These are phyloP conservation scores for Neodiprion fabricii DNA, from an alignment of 1,140 invertebrate species.

Conservation along the genomic window DNA sequence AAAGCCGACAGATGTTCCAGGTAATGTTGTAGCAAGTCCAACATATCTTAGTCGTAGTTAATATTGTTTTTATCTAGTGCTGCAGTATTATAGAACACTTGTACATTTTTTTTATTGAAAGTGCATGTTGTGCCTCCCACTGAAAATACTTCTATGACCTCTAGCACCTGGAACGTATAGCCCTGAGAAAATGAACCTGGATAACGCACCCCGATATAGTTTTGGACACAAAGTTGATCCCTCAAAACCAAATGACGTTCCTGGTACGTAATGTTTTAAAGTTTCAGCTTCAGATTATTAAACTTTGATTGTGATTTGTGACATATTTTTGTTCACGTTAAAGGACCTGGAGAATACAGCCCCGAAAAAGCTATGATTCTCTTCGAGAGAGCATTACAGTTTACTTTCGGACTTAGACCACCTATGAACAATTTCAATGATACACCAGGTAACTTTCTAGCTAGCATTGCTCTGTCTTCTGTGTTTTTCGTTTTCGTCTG, in stretches of 20 bases:
- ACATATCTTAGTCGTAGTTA: too few relatives aligned
- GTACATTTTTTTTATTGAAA: neutral
- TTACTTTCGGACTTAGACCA: slow-evolving; percentile 67
- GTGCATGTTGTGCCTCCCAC: neutral
- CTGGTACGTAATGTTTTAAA: slow-evolving; percentile 47
- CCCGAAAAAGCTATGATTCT: slow-evolving; percentile 69
- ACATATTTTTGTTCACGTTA: slow-evolving; percentile 14
- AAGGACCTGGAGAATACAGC: slow-evolving; percentile 65
- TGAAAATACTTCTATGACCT: neutral
- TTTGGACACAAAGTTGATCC: slow-evolving; percentile 64
- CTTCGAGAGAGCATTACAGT: slow-evolving; percentile 67
- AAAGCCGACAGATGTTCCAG: slow-evolving; percentile 26
- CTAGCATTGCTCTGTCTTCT: neutral
- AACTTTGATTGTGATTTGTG: slow-evolving; percentile 3
- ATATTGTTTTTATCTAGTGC: neutral
- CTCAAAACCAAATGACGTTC: slow-evolving; percentile 59
- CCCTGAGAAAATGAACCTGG: slow-evolving; percentile 69
- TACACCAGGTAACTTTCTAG: slow-evolving; percentile 58
- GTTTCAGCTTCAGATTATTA: neutral
- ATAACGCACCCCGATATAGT: slow-evolving; percentile 67
- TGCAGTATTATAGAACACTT: neutral
- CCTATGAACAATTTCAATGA: slow-evolving; percentile 60
- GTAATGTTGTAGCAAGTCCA: neutral
- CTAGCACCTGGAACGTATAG: slow-evolving; percentile 63
- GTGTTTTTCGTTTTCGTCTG: too few relatives aligned